Evolutionary conservation across 92 coral and sea anemone species (phyloP).

Genomic region (Plumapathes pennacea): DNA sequence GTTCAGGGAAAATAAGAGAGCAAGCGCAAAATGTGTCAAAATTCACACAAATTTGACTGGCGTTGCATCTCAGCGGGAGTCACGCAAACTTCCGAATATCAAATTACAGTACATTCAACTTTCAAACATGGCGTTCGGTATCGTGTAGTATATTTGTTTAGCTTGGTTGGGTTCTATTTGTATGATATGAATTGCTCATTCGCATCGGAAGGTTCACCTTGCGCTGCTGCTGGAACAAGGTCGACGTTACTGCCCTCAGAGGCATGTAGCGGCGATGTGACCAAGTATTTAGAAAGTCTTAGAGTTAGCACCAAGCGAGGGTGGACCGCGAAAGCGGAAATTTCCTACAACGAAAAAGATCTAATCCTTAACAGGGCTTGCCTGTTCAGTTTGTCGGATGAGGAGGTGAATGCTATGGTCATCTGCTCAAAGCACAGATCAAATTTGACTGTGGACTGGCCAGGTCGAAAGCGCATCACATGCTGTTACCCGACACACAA

Average conservation of each 20-base stretch:
- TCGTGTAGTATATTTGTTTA: too few species aligned
- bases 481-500: slow-evolving; percentile 48
- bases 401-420: slow-evolving; percentile 38
- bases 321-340: slow-evolving; percentile 28
- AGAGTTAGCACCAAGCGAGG: slow-evolving; percentile 44
- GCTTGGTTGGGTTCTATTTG: too few species aligned
- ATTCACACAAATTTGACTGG: too few species aligned
- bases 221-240: slow-evolving; percentile 19
- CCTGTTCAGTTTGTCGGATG: slow-evolving; percentile 34
- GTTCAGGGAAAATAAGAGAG: too few species aligned
- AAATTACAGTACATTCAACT: too few species aligned
- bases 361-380: slow-evolving; percentile 30
- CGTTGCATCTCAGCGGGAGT: too few species aligned
- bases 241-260: slow-evolving; percentile 41
- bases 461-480: slow-evolving; percentile 38
- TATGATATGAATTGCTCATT: slow-evolving; percentile 40
- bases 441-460: slow-evolving; percentile 38
- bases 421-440: slow-evolving; percentile 44
- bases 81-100: too few species aligned
- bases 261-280: slow-evolving; percentile 36
- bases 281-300: slow-evolving; percentile 41
- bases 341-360: slow-evolving; percentile 15
- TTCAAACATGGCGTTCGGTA: too few species aligned
- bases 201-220: slow-evolving; percentile 5
- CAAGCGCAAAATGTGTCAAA: too few species aligned